phyloP scores from a whole-genome alignment of 1,140 invertebrate species.

The Rhyzopertha dominica region DNA sequence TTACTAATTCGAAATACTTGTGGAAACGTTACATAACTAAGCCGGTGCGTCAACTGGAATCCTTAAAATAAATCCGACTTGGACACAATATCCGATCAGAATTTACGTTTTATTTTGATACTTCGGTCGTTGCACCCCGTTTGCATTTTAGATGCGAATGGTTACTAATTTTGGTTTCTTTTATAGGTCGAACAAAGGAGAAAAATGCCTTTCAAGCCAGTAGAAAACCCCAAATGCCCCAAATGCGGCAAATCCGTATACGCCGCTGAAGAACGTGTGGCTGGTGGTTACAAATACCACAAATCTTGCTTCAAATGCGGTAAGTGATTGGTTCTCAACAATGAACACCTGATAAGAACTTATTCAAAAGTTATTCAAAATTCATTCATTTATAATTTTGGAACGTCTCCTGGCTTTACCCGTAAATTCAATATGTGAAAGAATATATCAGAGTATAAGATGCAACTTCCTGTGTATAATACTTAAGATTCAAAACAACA shows the following conservation, averaged over 20 bases:
- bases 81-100: not conserved
- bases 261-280: constrained; percentile 95
- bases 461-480: too few species aligned
- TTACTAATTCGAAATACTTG: not conserved
- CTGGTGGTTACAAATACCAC: constrained; percentile 97
- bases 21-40: constrained; percentile 1
- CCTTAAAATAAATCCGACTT: not conserved
- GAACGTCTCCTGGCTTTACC: too few species aligned
- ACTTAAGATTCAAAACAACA: too few species aligned
- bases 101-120: not conserved
- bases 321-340: too few species aligned
- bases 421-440: too few species aligned
- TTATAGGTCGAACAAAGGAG: constrained; percentile 54
- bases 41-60: not conserved
- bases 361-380: not conserved
- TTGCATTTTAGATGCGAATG: constrained; percentile 2
- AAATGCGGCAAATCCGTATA: constrained; percentile 98
- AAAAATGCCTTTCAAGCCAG: constrained; percentile 96
- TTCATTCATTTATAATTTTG: too few species aligned
- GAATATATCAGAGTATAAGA: too few species aligned
- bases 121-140: constrained; percentile 1
- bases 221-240: constrained; percentile 94
- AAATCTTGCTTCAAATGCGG: constrained; percentile 99
- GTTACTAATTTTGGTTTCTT: constrained; percentile 22
- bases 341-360: not conserved